A percentile compares a stretch with the other conserved stretches of the same genome.
Conservation (phyloP, 2,888 invertebrate genomes). For the Drosophila siamana region DNA sequence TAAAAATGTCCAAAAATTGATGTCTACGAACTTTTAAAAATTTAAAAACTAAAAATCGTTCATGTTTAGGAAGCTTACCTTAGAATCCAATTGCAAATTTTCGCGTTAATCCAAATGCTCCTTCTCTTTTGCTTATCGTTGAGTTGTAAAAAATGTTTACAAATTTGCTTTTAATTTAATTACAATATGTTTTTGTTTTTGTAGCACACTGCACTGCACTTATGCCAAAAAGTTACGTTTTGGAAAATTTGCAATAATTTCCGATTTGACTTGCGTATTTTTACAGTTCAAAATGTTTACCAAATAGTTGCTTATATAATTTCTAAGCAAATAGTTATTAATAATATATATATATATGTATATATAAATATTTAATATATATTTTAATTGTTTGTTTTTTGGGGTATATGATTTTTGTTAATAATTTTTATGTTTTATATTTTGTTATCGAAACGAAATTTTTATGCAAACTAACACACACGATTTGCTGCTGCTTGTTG, state of each 20-base stretch:
- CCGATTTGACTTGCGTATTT: constrained; percentile 7
- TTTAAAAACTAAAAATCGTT: background rate
- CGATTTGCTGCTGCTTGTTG: constrained; percentile 63
- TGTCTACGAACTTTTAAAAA: no score
- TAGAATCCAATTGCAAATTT: constrained; percentile 71
- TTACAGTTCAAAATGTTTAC: constrained; percentile 64
- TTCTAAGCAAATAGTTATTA: constrained; percentile 45
- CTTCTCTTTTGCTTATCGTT: constrained; percentile 14
- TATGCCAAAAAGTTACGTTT: constrained; percentile 38
- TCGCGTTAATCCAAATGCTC: constrained; percentile 71
- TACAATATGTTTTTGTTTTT: constrained; percentile 13
- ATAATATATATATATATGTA: constrained; percentile 42
- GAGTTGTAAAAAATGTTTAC: constrained; percentile 65
- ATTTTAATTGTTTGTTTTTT: constrained; percentile 44
- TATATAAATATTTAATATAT: constrained; percentile 37
- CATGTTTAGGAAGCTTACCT: constrained; percentile 62
- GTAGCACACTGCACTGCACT: constrained; percentile 50
- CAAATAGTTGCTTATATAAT: constrained; percentile 66
- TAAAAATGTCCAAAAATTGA: no score
- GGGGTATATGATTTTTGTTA: constrained; percentile 20
- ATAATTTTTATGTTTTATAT: constrained; percentile 55
- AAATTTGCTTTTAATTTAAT: constrained; percentile 42
- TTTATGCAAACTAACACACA: constrained; percentile 84
- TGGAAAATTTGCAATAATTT: constrained; percentile 38
- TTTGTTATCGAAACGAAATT: constrained; percentile 85